Percentiles rank a stretch among this genome's conserved stretches.
Evolutionary conservation across 1,140 invertebrate genomes (phyloP).

Genomic region (Magallana ariakensis): DNA sequence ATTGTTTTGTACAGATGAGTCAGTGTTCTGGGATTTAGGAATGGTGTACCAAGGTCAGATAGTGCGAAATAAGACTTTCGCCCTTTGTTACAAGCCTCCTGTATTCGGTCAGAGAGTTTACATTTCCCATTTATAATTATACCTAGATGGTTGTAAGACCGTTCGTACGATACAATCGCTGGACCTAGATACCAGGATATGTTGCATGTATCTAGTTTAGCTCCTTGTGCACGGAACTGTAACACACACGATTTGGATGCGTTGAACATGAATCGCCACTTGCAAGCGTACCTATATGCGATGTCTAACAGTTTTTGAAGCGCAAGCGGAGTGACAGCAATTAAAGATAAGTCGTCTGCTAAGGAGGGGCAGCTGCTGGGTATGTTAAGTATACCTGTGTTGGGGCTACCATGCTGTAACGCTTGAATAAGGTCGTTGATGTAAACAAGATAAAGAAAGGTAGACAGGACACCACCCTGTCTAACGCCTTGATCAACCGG

Average conservation of each 20-base stretch:
- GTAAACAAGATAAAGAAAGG: conserved; percentile 33
- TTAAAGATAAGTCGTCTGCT: conserved; percentile 22
- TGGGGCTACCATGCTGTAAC: neutral
- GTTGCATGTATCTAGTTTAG: no score
- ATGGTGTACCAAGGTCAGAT: no score
- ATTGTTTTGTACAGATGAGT: no score
- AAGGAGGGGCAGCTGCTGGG: neutral
- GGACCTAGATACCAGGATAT: no score
- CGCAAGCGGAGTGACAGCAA: neutral
- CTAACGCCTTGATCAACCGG: neutral
- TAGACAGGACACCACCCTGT: conserved; percentile 34
- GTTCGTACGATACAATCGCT: no score
- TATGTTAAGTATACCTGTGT: neutral
- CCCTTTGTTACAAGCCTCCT: no score
- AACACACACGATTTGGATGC: neutral
- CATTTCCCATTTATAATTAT: no score
- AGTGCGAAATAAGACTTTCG: no score
- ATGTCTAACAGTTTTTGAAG: conserved; percentile 39
- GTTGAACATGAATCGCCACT: conserved; percentile 32
- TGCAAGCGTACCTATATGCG: conserved; percentile 16
- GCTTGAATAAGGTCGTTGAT: conserved; percentile 20
- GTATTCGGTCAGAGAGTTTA: no score
- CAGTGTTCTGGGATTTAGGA: no score
- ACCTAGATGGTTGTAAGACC: no score
- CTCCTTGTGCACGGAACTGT: neutral